Base-by-base conservation (phyloP, 1,140 invertebrate genomes). In the Chironomus striatipennis region DNA sequence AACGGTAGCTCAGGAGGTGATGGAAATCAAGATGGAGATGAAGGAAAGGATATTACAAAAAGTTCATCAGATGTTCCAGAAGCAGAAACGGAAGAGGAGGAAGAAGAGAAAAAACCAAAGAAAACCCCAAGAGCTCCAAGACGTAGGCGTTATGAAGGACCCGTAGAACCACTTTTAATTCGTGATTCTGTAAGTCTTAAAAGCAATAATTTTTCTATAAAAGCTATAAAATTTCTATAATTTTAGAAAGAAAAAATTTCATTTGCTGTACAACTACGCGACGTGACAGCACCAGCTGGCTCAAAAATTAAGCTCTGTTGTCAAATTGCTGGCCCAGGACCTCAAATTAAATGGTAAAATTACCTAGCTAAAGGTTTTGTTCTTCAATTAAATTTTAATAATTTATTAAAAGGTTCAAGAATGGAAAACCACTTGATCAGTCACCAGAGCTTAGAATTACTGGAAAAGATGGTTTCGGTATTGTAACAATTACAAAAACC, bases 301-400 rank as follows among this genome's bases (percentile, higher is more conserved):
- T 90, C 91, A n/a, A 85, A 88, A 47, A 88, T 94, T 1, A 91
- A 90, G 79, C 84, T 98, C n/a, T 91, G 90, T 4, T 97, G 93
- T 79, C 91, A 91, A 64, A 88, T 97, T 0, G 87, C 96, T 77
- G 93, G 93, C 34, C 81, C 93, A 0, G 90, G 92, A 76, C 91
- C 94, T 2, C 87, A 85, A 70, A 85, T 97, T 2, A 88, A 90
- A 75, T 98, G 94, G 94, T 90, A 70, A 70, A 20, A 67, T 3
- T 1, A 17, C 8, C 18, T 2, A 67, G 4, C 18, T 67, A 67
- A n/a, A 67, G n/a, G 2, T 67, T 18, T 67, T n/a, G n/a, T n/a
- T n/a, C n/a, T n/a, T n/a, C 7, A 17, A 4, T 20, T 67, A 4
- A 67, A 17, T 17, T 67, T 67, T 1, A 67, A 7, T 4, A n/a